A percentile compares a stretch with the other conserved stretches of the same genome.
These are phyloP conservation scores for Zaprionus tsacasi DNA, from an alignment of 1,140 invertebrate species.

Conservation along the genomic window DNA sequence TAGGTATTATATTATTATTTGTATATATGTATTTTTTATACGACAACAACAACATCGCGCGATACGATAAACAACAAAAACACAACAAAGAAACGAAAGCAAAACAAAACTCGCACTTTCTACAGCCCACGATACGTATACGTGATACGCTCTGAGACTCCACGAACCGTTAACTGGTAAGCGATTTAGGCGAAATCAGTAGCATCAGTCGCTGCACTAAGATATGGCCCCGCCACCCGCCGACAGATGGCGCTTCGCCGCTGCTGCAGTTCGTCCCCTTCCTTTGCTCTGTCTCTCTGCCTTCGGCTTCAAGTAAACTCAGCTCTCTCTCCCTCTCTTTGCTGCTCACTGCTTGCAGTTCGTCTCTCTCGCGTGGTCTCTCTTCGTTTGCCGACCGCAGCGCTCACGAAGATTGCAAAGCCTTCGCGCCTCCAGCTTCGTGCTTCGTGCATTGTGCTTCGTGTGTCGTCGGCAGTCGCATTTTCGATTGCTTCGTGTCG, in stretches of 20 bases:
- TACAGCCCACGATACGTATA: constrained; percentile 58
- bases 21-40: constrained; percentile 82
- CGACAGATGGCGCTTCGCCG: neutral
- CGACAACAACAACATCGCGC: constrained; percentile 62
- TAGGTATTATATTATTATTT: constrained; percentile 78
- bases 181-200: constrained; percentile 46
- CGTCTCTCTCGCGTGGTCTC: neutral
- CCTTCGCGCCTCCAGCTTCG: constrained; percentile 59
- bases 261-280: too few relatives aligned
- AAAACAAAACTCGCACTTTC: constrained; percentile 49
- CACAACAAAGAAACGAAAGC: constrained; percentile 16
- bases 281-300: neutral
- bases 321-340: constrained; percentile 10
- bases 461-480: constrained; percentile 5
- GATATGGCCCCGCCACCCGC: neutral
- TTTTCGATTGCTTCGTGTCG: constrained; percentile 68
- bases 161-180: constrained; percentile 64
- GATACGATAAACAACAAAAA: constrained; percentile 23
- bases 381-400: constrained; percentile 23
- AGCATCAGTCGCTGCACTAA: constrained; percentile 2
- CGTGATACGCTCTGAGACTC: constrained; percentile 72
- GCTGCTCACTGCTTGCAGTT: neutral
- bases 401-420: constrained; percentile 62
- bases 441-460: constrained; percentile 18
- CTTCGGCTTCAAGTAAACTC: constrained; percentile 21